A percentile compares a stretch with the other conserved stretches of the same genome.
Conservation (phyloP, 2,113 vertebrate genomes). For the Callaeas wilsoni region DNA sequence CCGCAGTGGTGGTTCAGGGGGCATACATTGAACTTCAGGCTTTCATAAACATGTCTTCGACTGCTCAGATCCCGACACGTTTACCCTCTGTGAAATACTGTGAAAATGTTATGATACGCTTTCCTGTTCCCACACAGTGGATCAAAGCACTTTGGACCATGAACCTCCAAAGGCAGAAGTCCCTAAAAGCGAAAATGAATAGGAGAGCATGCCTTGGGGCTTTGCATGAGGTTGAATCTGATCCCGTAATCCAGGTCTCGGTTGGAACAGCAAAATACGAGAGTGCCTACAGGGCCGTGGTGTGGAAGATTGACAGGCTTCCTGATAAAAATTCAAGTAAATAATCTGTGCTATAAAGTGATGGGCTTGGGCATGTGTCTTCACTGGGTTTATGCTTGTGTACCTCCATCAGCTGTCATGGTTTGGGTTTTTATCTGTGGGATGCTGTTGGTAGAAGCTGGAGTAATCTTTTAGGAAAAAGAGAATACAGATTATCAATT, state of each 20-base stretch:
- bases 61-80: constrained; percentile 30
- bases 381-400: not conserved
- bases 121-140: constrained; percentile 90
- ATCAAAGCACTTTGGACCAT: constrained; percentile 88
- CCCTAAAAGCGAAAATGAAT: constrained; percentile 93
- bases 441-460: not conserved
- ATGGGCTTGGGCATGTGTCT: not conserved
- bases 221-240: constrained; percentile 76
- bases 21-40: constrained; percentile 91
- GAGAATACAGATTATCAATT: not conserved
- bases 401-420: not conserved
- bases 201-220: constrained; percentile 87
- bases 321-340: constrained; percentile 94
- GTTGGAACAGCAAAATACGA: constrained; percentile 93
- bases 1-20: constrained; percentile 86
- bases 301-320: constrained; percentile 95
- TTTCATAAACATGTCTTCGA: constrained; percentile 84
- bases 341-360: not conserved
- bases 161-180: constrained; percentile 89
- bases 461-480: not conserved
- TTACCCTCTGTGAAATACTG: constrained; percentile 73
- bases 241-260: constrained; percentile 88
- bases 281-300: constrained; percentile 87
- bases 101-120: constrained; percentile 84
- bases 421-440: not conserved